Base-by-base conservation (phyloP, 2,113 vertebrate genomes). In the Oceanodroma tethys region DNA sequence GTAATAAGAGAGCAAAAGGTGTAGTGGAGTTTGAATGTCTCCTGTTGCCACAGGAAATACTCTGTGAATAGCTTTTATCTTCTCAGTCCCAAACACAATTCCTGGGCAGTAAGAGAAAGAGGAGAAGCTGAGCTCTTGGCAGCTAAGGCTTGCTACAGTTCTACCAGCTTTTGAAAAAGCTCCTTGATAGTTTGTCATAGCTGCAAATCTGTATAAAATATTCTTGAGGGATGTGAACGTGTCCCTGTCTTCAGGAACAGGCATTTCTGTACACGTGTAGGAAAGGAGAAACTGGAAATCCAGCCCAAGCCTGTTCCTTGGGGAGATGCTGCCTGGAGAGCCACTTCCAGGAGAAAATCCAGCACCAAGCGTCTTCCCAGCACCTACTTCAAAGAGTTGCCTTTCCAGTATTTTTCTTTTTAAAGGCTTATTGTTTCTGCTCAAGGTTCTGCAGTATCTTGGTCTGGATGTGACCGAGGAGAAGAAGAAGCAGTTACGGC, bases 361-460 rank as follows among this genome's bases (percentile, higher is more conserved):
- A 82, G 52, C 58, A 72, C 55, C 43, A 13, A 58, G 38, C 6
- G 5, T 78, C 36, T 62, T 55, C 43, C 36, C 38, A 67, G 42
- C 16, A 23, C 45, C n/a, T 21, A 26, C 20, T 26, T 32, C 84
- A 70, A 68, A 91, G 62, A 40, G 38, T 9, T 88, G 66, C n/a
- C 91, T 82, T 87, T 34, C n/a, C 88, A 73, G 45, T 48, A 47
- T 40, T 93, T 92, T 73, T 40, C 56, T 59, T 59, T 72, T 81
- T 6, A 68, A 85, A 75, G 68, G 29, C 58, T 94, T 42, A 13
- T 48, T 92, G 43, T 96, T 95, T 95, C 78, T 92, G 48, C 88
- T 76, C 32, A 71, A 99, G 99, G 98, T 99, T 52, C 96, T 99
- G 97, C 98, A 98, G 36, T 99, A 99, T 76, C 98, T 99, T 4